Evolutionary conservation across 2,888 invertebrate species (phyloP).

Genomic region (Listrodromus nycthemerus): DNA sequence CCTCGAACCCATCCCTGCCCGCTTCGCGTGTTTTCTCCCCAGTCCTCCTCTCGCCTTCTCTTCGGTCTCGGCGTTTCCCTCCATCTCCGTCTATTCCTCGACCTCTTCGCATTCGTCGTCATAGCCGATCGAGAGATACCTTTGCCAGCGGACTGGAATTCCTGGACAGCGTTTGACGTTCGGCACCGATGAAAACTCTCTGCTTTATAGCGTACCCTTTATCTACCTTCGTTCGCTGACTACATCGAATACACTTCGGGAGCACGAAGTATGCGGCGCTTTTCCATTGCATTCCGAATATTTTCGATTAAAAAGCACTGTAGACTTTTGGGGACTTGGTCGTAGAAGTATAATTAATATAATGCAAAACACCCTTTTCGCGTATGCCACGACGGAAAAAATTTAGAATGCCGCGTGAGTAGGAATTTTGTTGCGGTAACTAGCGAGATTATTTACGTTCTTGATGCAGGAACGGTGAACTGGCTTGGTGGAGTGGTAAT

Average conservation of each 20-base stretch:
- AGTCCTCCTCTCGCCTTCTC: constrained; percentile 21
- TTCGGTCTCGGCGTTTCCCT: neutral
- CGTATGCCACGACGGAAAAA: neutral
- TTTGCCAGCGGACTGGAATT: constrained; percentile 26
- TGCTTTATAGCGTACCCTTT: neutral
- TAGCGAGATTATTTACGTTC: too few species aligned
- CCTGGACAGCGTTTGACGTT: constrained; percentile 4
- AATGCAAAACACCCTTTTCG: neutral
- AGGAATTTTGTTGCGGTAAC: too few species aligned
- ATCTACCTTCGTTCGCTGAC: constrained; percentile 4
- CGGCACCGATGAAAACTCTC: neutral
- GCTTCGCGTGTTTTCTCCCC: constrained; percentile 13
- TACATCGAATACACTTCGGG: neutral
- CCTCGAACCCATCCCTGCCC: constrained; percentile 1
- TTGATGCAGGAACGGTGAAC: too few species aligned
- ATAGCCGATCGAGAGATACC: neutral
- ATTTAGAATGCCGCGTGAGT: neutral
- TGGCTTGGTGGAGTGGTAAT: too few species aligned
- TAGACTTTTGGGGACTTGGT: neutral
- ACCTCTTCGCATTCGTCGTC: constrained; percentile 15
- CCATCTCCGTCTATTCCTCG: neutral
- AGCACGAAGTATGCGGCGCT: neutral
- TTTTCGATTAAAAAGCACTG: neutral
- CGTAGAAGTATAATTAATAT: neutral
- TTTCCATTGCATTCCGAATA: neutral